phyloP scores from a whole-genome alignment of 1,140 invertebrate genomes.

The Aphidius gifuensis region DNA sequence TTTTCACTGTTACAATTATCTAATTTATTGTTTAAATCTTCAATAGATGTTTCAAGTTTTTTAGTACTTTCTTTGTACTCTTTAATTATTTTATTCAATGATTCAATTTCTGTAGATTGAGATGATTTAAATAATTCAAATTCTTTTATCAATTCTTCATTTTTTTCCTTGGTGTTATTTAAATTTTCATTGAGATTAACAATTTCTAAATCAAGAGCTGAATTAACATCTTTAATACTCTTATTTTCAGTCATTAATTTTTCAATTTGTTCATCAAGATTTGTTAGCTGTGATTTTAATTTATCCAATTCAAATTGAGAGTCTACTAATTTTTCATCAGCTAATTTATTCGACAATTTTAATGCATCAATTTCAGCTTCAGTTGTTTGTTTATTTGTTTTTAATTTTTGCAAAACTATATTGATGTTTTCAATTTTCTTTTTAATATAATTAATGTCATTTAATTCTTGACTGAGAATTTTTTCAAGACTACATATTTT shows the following conservation, averaged over 20 bases:
- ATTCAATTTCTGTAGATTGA: not conserved
- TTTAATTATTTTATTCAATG: slow-evolving; percentile 1
- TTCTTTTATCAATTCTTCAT: slow-evolving; percentile 19
- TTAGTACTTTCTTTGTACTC: slow-evolving; percentile 14
- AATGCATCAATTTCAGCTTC: slow-evolving; percentile 23
- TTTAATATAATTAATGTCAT: slow-evolving; percentile 16
- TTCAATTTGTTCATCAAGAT: slow-evolving; percentile 9
- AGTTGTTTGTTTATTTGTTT: slow-evolving; percentile 28
- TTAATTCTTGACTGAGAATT: slow-evolving; percentile 24
- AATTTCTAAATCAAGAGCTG: slow-evolving; percentile 22
- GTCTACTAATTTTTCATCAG: slow-evolving; percentile 21
- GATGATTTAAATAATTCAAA: slow-evolving; percentile 2
- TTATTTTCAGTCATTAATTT: not conserved
- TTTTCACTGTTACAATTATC: too few species aligned
- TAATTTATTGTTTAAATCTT: slow-evolving; percentile 9
- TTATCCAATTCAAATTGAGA: slow-evolving; percentile 29
- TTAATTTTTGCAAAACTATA: slow-evolving; percentile 29
- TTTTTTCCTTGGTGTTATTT: not conserved
- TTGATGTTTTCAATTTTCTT: slow-evolving; percentile 12
- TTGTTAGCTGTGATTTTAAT: not conserved
- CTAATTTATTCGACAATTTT: slow-evolving; percentile 1
- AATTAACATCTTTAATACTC: not conserved
- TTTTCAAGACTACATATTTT: slow-evolving; percentile 23
- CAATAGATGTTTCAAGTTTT: not conserved
- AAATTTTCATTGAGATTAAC: slow-evolving; percentile 15